phyloP scores from a whole-genome alignment of 92 coral and sea anemone species.

The Hydrozoanthus gracilis region DNA sequence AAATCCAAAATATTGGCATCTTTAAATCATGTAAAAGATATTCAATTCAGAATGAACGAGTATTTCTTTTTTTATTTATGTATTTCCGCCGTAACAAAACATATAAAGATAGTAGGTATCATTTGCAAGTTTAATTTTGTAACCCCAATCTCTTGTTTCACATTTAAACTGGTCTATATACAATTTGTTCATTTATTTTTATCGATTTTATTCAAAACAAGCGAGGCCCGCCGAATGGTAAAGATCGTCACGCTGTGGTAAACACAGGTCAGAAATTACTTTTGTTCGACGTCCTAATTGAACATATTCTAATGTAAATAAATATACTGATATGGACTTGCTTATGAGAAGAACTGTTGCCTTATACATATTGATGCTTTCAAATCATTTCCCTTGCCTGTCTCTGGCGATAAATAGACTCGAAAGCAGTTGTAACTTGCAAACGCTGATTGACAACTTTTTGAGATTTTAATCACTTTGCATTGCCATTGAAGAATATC shows the following conservation, averaged over 20 bases:
- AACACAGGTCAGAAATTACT: conserved; percentile 10
- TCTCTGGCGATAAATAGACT: background rate
- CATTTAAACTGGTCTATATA: background rate
- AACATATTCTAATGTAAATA: conserved; percentile 47
- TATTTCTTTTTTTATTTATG: background rate
- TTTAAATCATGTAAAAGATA: conserved; percentile 14
- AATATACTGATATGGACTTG: conserved; percentile 5
- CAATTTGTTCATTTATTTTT: background rate
- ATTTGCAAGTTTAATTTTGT: background rate
- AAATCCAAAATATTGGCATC: background rate
- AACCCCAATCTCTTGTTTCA: background rate
- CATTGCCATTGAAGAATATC: background rate
- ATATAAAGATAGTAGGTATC: conserved; percentile 3
- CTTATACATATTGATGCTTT: background rate
- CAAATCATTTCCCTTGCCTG: conserved; percentile 3
- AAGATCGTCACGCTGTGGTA: conserved; percentile 17
- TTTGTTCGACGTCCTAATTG: conserved; percentile 32
- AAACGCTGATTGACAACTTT: conserved; percentile 14
- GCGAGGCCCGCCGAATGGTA: background rate
- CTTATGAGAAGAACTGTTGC: background rate
- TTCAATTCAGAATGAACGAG: background rate
- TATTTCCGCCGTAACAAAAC: background rate
- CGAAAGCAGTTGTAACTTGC: conserved; percentile 1
- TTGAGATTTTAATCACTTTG: background rate
- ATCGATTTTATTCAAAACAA: background rate